Base-by-base conservation (phyloP, 92 coral and sea anemone genomes). In the Bergia sp. region DNA sequence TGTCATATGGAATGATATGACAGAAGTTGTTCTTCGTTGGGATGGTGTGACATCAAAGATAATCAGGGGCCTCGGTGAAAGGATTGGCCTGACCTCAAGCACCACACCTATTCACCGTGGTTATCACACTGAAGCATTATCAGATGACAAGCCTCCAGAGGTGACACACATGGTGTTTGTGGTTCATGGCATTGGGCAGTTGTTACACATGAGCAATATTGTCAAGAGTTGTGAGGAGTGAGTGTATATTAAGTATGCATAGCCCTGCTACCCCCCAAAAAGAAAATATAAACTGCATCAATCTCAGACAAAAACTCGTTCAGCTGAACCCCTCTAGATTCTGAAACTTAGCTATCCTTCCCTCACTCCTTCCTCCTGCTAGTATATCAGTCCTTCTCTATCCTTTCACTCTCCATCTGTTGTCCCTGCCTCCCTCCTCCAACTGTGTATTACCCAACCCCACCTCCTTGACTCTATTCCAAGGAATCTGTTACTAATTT, bases 111-210 rank as follows among this genome's bases (percentile, higher is more conserved):
- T 97, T 43, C 99, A 97, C 47, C 97, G 99, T 42, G 99, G 99
- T 42, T 97, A 94, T 80, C 98, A 97, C 82, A 91, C 95, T 0
- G 94, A 91, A 88, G 95, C 96, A 67, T 11, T 82, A 40, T 89
- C 88, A 66, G 91, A 89, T 40, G 98, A 97, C 86, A 89, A 88
- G 73, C 99, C 98, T 16, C 93, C 94, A 72, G 96, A 97, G 37
- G 93, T 97, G n/a, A 90, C 93, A 23, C 99, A 97, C 79, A 85
- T 97, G 91, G 98, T 97, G 86, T 97, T 97, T 89, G 99, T 97
- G 29, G 90, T 97, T 16, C 99, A 97, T 86, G 99, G 99, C 9
- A 97, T 97, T 86, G 99, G 99, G 4, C 99, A 97, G 93, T 82
- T 97, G 23, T 39, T 95, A 85, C 94, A 95, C 86, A 97, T 92